Base-by-base conservation (phyloP, 2,113 vertebrate species). In the Leptobrachium ailaonicum region DNA sequence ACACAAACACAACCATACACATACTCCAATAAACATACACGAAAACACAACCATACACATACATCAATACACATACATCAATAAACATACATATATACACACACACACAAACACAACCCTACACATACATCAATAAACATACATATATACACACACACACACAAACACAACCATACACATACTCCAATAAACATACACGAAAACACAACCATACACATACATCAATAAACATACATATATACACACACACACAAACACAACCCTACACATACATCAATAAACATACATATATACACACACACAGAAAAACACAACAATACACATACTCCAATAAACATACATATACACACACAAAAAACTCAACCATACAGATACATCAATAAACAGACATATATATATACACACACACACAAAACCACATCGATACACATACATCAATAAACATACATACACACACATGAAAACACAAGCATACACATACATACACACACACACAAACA, bases 361-460 rank as follows among this genome's bases (percentile, higher is more conserved):
- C 42, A 32, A 40, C 42, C 68, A 76, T 84, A 83, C 75, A 80
- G 83, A 83, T 40, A 41, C 12, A 67, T 42, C 44, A 67, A 76
- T 84, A 83, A 73, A 80, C 83, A 83, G 3, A 41, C 40, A 67
- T 3, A 41, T 2, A 82, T 82, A 70, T 56, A 32, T 54, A 72
- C 20, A 32, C 20, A 32, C 20, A 32, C 20, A 32, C 20, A 32
- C 20, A 32, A 32, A 32, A 32, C 20, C 20, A 32, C 20, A 32
- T 32, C 20, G 20, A 32, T 32, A 32, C 20, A 32, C 20, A 32
- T 32, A 32, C 75, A 47, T 75, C 81, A 66, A 58, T 56, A 54
- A 74, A 63, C 47, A 32, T 41, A 69, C 2, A 45, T 44, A 47
- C 2, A 47, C 20, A 70, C 6, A 53, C 12, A 11, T 2, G 11